Percentiles rank a stretch among this genome's conserved stretches.
These are phyloP conservation scores for Stegastes partitus DNA, from an alignment of 2,113 vertebrate genomes.

Conservation along the genomic window DNA sequence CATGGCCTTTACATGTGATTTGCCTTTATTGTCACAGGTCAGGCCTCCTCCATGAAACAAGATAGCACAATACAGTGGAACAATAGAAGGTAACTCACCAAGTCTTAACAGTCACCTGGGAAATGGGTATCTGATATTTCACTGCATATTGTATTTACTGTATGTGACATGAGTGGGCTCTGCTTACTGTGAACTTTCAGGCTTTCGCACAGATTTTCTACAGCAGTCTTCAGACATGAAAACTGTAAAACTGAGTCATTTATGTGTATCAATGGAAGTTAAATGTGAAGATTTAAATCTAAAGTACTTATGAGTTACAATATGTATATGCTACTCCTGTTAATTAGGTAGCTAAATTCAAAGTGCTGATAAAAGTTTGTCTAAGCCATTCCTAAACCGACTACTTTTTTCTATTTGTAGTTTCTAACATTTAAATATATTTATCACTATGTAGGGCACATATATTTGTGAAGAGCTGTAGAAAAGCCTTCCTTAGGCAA, in stretches of 20 bases:
- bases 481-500: background rate
- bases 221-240: background rate
- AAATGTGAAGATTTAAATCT: background rate
- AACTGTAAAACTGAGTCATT: background rate
- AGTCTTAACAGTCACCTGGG: slow-evolving; percentile 32
- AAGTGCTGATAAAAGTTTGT: background rate
- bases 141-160: background rate
- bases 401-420: background rate
- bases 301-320: rapidly evolving
- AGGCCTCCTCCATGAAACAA: slow-evolving; percentile 30
- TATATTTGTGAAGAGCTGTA: background rate
- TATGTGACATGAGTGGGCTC: background rate
- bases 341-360: background rate
- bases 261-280: background rate
- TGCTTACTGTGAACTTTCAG: background rate
- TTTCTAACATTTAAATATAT: background rate
- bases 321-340: background rate
- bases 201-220: background rate
- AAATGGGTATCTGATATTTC: slow-evolving; percentile 20
- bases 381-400: background rate
- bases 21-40: slow-evolving; percentile 54
- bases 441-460: too few relatives aligned
- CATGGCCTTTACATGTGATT: slow-evolving; percentile 76
- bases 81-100: slow-evolving; percentile 16
- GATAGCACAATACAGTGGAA: slow-evolving; percentile 18